Evolutionary conservation across 2,797 vertebrate genomes (phyloP).

Genomic region (Liasis olivaceus): DNA sequence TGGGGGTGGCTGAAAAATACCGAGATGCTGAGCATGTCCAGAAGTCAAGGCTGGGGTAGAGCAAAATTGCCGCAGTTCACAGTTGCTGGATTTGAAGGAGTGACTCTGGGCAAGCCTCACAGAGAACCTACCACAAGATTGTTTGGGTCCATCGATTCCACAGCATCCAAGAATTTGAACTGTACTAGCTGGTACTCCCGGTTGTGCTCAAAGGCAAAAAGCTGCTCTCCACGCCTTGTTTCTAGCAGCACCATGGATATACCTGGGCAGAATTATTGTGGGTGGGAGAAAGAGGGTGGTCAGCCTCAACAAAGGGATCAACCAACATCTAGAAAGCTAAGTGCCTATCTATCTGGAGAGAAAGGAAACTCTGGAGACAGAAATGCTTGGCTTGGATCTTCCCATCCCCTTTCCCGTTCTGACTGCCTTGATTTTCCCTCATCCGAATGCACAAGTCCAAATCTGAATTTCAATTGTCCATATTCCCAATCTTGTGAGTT

Average conservation of each 20-base stretch:
- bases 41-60: background rate
- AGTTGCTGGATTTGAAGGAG: background rate
- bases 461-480: background rate
- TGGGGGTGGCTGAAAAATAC: background rate
- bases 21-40: background rate
- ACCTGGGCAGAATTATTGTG: slow-evolving; percentile 71
- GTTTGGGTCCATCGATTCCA: slow-evolving; percentile 98
- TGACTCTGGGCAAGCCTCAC: fast-evolving
- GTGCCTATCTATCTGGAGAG: background rate
- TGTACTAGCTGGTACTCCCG: slow-evolving; percentile 96
- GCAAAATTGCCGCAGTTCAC: too few species aligned
- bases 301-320: background rate
- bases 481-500: background rate
- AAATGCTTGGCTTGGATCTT: background rate
- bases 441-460: background rate
- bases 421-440: too few species aligned
- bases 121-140: slow-evolving; percentile 88
- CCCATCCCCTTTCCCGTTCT: background rate
- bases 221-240: slow-evolving; percentile 82
- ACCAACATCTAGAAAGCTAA: too few species aligned
- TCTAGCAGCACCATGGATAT: slow-evolving; percentile 90
- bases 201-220: slow-evolving; percentile 90
- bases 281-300: background rate
- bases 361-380: background rate
- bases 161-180: slow-evolving; percentile 92